phyloP scores from a whole-genome alignment of 37 sponge, comb jelly and placozoan species.

The Aphrocallistes beatrix region DNA sequence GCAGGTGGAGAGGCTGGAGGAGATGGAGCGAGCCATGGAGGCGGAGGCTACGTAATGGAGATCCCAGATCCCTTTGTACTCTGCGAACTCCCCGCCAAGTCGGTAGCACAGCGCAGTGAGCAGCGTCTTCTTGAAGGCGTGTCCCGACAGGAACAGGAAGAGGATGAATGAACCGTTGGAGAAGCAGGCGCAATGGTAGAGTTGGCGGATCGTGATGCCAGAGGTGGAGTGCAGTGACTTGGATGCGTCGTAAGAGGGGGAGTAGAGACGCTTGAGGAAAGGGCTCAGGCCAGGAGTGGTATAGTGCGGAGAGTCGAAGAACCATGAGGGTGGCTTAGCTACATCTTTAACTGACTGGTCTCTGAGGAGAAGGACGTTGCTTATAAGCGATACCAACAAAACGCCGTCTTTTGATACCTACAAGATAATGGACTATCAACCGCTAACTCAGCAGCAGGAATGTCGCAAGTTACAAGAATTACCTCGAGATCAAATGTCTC shows the following conservation, averaged over 20 bases:
- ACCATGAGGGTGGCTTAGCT: not conserved
- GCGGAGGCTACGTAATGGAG: not conserved
- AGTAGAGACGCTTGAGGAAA: not conserved
- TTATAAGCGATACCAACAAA: not conserved
- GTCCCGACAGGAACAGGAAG: not conserved
- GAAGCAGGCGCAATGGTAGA: constrained; percentile 12
- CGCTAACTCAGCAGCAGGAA: too few relatives aligned
- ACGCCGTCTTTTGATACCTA: not conserved
- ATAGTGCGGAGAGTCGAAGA: constrained; percentile 6
- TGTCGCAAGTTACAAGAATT: too few relatives aligned
- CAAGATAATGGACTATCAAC: not conserved
- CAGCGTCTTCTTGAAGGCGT: not conserved
- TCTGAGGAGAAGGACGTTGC: not conserved
- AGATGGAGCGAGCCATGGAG: not conserved
- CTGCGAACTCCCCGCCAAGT: not conserved
- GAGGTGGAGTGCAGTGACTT: not conserved
- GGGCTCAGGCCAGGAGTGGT: not conserved
- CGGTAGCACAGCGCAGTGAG: not conserved
- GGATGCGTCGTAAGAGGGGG: not conserved
- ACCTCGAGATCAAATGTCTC: constrained; percentile 6
- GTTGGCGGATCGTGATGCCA: not conserved
- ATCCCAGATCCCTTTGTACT: constrained; percentile 14
- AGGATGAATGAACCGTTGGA: not conserved
- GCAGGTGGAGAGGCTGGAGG: constrained; percentile 26
- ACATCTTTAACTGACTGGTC: constrained; percentile 3